Base-by-base conservation (phyloP, 92 coral and sea anemone species). In the Nematostella vectensis region DNA sequence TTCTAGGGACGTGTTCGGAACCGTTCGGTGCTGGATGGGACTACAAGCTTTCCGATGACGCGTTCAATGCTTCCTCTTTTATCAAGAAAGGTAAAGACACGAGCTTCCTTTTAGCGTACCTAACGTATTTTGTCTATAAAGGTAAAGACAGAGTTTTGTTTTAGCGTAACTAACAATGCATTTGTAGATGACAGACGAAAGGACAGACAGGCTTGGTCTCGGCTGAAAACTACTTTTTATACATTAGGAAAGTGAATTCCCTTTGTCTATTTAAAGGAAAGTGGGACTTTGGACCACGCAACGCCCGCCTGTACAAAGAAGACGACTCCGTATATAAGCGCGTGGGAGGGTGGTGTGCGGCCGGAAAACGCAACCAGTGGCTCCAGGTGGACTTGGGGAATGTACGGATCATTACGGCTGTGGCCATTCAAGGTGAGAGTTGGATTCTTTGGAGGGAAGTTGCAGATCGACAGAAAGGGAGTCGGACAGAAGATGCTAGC, bases 331-430 rank as follows among this genome's bases (percentile, higher is more conserved):
- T 60, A 13, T 70, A 54, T 29, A 78, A 63, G 29, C 60, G 80
- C 38, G 77, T 85, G 10, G 98, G 98, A 13, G 91, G 77, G 12
- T 91, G 98, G 98, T 91, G 98, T 54, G 79, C 98, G 1, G 62
- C 58, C 31, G 58, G 77, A 6, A 65, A 56, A 36, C 26, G 25
- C 45, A 48, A 52, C 38, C 88, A 87, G 25, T 91, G 91, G 89
- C 54, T 91, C 44, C 94, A 85, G 42, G 88, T 91, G 51, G 95
- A 85, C 54, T 76, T 91, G 40, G 84, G 95, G 16, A 44, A 57
- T 18, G 53, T 54, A 4, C 83, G 74, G 63, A 69, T 68, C 27
- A 66, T 91, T 31, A 91, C 95, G 1, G 91, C 95, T 43, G 95
- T 91, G 3, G 98, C 95, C 2, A 89, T 95, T 23, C 97, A 89